Evolutionary conservation across 2,888 invertebrate genomes (phyloP), one percentile per base, ranked within the genome.

Genomic region (Boloria euphrosyne): DNA sequence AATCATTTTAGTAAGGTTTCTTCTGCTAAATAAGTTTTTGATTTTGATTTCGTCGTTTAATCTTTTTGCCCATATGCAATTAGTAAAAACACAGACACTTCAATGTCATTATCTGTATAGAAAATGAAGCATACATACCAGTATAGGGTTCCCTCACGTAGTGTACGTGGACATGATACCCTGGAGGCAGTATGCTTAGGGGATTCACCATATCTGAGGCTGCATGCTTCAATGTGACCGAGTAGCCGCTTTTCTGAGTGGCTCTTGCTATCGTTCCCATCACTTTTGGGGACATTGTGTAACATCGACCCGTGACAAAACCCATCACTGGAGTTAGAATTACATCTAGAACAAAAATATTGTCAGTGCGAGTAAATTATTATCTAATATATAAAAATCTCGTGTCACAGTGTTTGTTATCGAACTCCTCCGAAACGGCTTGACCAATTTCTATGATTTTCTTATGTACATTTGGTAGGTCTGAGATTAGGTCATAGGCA

Each of bases 151-250:
- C 95, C 14, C 84, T 86, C 0, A 84, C 78, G 71, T 95, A 94
- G 76, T 95, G 95, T 14, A 95, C 89, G 60, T 87, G 94, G 1
- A 95, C 82, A 67, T 94, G 93, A 83, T 94, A 95, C 10, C 95
- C 95, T 0, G 93, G 93, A 0, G 87, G 87, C 18, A 73, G 53
- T 13, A 79, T 67, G 58, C 86, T 82, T 53, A 77, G 77, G 13
- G 79, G 78, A 4, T 77, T 81, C 0, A 79, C 82, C 0, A 89
- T 73, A 49, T 89, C 90, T 1, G 76, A 74, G 0, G 84, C 73
- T 22, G 85, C 87, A 76, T 95, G 94, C 38, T 86, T 87, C 57
- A 95, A 79, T 3, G 93, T 90, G 13, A 95, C 79, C 6, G 94
- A 93, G 78, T 94, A 95, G 0, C 95, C 95, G 0, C 90, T 80